Evolutionary conservation across 2,113 vertebrate genomes (phyloP), one percentile per base, ranked within the genome.

Genomic region (Progne subis): DNA sequence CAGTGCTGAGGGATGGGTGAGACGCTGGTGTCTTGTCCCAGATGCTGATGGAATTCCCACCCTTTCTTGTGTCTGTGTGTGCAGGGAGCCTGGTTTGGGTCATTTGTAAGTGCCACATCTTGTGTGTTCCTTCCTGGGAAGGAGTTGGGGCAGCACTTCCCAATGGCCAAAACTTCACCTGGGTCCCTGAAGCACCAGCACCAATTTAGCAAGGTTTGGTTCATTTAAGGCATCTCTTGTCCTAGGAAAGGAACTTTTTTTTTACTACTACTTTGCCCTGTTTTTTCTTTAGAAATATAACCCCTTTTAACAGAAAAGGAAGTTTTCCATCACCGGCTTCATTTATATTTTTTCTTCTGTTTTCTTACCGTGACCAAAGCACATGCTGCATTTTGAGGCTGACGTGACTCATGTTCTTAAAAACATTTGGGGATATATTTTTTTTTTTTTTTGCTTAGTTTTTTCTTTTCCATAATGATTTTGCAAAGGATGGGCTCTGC

Each of bases 341-440:
- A 5, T 34, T 87, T 94, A 28, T 65, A 25, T 28, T 71, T 87
- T 86, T 65, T 44, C 25, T 32, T 47, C 29, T 57, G 29, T 86
- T 89, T 92, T 82, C 70, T 87, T 70, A 55, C 59, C 0, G 0
- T 80, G 82, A 47, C 74, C 67, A 60, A 60, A 83, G 82, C 79
- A 77, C 64, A 28, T 64, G 70, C 65, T 90, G 44, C 39, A 13
- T 81, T 96, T 77, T 68, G 79, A 88, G 92, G 82, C 47, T 53
- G 43, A 69, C 60, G 61, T 96, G 93, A 94, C 78, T 97, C 70
- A 86, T 79, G 68, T 57, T 84, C 71, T 76, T 72, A 50, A 93
- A 95, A 74, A 23, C 80, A 21, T 37, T 56, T 28, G 31, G 21
- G 18, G 1, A 8, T 21, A 15, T 28, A 52, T 53, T 44, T 52